A percentile compares a stretch with the other conserved stretches of the same genome.
Conservation (phyloP, 2,797 vertebrate species). For the Sebastes glaucus region DNA sequence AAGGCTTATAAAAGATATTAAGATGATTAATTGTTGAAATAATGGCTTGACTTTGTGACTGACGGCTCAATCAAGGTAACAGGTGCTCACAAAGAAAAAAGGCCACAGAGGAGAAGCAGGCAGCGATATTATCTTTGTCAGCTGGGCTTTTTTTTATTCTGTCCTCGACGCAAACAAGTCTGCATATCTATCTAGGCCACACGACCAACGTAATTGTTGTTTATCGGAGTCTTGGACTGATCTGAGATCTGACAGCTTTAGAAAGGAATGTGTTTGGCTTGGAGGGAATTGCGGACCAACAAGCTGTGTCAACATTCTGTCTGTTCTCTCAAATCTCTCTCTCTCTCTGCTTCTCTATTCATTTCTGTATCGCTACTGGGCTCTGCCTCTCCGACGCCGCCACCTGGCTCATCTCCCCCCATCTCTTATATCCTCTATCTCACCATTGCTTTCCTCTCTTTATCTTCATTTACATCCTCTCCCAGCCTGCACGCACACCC, state of each 20-base stretch:
- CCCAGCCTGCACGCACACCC: constrained; percentile 31
- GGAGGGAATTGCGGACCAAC: constrained; percentile 64
- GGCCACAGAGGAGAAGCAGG: not conserved
- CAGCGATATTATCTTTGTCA: constrained; percentile 18
- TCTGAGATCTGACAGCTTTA: constrained; percentile 71
- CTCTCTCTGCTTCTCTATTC: constrained; percentile 19
- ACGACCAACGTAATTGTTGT: constrained; percentile 52
- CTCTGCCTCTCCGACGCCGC: constrained; percentile 24
- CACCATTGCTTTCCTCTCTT: constrained; percentile 1
- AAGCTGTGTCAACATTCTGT: constrained; percentile 79
- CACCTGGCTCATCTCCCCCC: constrained; percentile 38
- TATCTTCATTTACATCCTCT: constrained; percentile 45
- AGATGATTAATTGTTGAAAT: constrained; percentile 28
- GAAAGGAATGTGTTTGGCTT: constrained; percentile 77
- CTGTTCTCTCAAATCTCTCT: constrained; percentile 52
- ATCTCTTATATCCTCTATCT: constrained; percentile 15
- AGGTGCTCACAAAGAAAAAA: constrained; percentile 14
- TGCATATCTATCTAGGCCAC: constrained; percentile 55
- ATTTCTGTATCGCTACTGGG: constrained; percentile 19
- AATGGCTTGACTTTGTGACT: constrained; percentile 8
- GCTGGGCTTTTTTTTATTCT: constrained; percentile 15
- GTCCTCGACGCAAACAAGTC: constrained; percentile 38
- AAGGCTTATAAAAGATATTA: constrained; percentile 39
- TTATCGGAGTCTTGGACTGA: constrained; percentile 66
- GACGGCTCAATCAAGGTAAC: constrained; percentile 31